These are phyloP conservation scores for Urophycis tenuis DNA, from an alignment of 2,797 vertebrate species.

Conservation along the genomic window DNA sequence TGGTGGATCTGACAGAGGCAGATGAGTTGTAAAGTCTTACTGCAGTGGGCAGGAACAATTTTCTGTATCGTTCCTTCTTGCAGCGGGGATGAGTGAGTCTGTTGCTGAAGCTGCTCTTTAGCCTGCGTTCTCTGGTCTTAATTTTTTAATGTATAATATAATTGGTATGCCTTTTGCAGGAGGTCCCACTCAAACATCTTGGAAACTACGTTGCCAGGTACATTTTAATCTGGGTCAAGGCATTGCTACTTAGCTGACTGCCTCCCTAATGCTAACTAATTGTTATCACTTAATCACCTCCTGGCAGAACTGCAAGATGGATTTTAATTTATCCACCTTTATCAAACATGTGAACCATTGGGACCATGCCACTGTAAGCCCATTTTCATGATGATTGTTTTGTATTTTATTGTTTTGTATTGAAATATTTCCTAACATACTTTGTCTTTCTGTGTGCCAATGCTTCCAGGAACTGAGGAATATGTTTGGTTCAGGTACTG, in stretches of 20 bases:
- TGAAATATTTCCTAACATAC: conserved; percentile 3
- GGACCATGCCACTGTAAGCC: conserved; percentile 24
- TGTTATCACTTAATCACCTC: background rate
- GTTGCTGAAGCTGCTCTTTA: no score
- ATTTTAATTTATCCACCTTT: fast-evolving
- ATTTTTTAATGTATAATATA: background rate
- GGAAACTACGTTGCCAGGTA: conserved; percentile 42
- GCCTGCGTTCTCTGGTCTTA: no score
- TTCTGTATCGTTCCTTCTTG: no score
- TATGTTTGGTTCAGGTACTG: conserved; percentile 4
- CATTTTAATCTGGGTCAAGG: background rate
- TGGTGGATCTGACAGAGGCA: no score
- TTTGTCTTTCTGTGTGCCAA: background rate
- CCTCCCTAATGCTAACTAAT: background rate
- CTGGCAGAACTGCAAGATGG: conserved; percentile 37
- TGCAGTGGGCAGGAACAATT: no score
- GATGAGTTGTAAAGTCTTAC: no score
- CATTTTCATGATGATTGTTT: background rate
- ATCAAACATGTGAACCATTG: fast-evolving
- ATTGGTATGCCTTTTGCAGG: background rate
- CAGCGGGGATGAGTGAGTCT: no score
- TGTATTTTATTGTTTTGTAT: background rate
- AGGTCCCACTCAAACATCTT: fast-evolving
- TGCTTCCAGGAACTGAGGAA: background rate
- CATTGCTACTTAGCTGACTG: background rate